These are phyloP conservation scores for Trichonephila inaurata DNA, from an alignment of 1,140 invertebrate genomes.

Conservation along the genomic window DNA sequence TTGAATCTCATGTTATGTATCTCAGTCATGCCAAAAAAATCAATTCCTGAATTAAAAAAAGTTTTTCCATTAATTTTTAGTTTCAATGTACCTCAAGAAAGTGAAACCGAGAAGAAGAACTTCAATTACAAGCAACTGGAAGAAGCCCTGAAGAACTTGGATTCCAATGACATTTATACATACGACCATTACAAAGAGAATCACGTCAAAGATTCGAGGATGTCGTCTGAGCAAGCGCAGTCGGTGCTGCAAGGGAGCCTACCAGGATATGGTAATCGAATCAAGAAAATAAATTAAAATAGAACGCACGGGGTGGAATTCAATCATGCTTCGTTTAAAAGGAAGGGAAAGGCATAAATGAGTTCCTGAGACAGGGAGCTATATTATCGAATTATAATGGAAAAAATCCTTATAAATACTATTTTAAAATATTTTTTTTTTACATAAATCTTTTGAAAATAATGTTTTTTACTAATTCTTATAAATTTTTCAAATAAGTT, in stretches of 20 bases:
- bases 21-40: too few species aligned
- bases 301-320: too few species aligned
- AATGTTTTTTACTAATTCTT: too few species aligned
- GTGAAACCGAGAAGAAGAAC: conserved; percentile 42
- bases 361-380: too few species aligned
- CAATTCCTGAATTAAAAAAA: background rate
- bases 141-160: conserved; percentile 55
- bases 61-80: background rate
- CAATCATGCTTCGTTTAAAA: too few species aligned
- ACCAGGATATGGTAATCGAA: conserved; percentile 65
- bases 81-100: conserved; percentile 63
- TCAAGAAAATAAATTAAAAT: background rate
- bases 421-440: too few species aligned
- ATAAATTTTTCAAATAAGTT: too few species aligned
- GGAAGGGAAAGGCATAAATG: too few species aligned
- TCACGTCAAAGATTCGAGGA: conserved; percentile 76
- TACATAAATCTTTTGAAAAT: too few species aligned
- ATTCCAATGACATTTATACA: conserved; percentile 73
- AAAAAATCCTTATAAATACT: too few species aligned
- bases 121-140: conserved; percentile 60
- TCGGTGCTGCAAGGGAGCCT: conserved; percentile 56
- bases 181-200: conserved; percentile 76
- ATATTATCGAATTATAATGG: too few species aligned
- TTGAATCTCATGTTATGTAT: too few species aligned
- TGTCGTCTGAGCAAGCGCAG: conserved; percentile 74